Conservation (phyloP, 2,888 invertebrate genomes). For the Octodonta nipae region DNA sequence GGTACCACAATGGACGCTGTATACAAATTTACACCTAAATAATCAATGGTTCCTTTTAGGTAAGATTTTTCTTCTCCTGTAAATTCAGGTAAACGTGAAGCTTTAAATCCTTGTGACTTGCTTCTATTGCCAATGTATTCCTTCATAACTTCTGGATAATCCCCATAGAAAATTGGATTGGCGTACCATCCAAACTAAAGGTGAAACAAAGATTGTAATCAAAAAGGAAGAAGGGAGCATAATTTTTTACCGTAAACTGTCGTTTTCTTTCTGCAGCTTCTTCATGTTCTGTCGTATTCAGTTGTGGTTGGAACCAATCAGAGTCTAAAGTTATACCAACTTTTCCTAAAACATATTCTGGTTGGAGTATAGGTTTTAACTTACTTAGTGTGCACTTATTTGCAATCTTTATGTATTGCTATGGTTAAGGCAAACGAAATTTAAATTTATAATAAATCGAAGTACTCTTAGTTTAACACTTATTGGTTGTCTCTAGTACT, state of each 20-base stretch:
- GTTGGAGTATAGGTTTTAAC: not conserved
- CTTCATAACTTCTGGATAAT: constrained; percentile 53
- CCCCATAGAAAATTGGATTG: constrained; percentile 51
- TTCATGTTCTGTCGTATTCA: constrained; percentile 40
- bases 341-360: constrained; percentile 11
- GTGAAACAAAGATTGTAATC: not conserved
- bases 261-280: constrained; percentile 44
- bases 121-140: constrained; percentile 45
- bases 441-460: too few relatives aligned
- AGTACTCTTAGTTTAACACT: too few relatives aligned
- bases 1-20: constrained; percentile 4
- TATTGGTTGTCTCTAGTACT: too few relatives aligned
- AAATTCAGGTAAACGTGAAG: constrained; percentile 50
- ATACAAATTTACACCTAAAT: constrained; percentile 11
- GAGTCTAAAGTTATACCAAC: constrained; percentile 42
- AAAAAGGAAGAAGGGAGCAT: not conserved
- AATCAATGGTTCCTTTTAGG: constrained; percentile 41
- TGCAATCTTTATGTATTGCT: too few relatives aligned
- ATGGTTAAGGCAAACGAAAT: too few relatives aligned
- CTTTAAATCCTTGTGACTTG: constrained; percentile 41
- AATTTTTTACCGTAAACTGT: constrained; percentile 39
- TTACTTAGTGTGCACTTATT: too few relatives aligned
- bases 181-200: constrained; percentile 17
- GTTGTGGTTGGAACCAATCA: constrained; percentile 48
- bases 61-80: constrained; percentile 43